Percentiles rank a stretch among this genome's conserved stretches.
These are phyloP conservation scores for Alauda arvensis DNA, from an alignment of 2,797 vertebrate species.

Conservation along the genomic window DNA sequence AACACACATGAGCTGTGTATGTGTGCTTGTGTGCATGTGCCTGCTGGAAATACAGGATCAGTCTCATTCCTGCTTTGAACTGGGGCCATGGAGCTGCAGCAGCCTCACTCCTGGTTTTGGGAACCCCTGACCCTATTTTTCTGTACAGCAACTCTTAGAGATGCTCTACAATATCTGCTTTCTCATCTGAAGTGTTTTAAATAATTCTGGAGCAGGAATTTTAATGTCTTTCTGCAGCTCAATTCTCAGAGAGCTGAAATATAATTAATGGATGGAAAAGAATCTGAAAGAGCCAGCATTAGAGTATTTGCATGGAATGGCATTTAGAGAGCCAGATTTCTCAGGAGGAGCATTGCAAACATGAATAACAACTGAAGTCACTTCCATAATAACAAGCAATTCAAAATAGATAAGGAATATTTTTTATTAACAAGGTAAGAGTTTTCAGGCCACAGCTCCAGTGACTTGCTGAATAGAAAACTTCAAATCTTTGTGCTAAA, in stretches of 20 bases:
- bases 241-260: constrained; percentile 7
- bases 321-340: constrained; percentile 26
- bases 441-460: neutral
- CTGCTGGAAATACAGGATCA: neutral
- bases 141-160: neutral
- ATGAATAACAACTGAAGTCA: neutral
- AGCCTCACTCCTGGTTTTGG: neutral
- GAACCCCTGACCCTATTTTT: neutral
- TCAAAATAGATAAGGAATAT: neutral
- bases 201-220: constrained; percentile 4
- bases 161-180: neutral
- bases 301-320: constrained; percentile 26
- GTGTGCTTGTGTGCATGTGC: rapidly evolving
- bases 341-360: neutral
- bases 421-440: neutral
- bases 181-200: constrained; percentile 13
- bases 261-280: constrained; percentile 40
- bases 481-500: neutral
- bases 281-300: constrained; percentile 5
- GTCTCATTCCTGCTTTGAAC: rapidly evolving
- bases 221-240: constrained; percentile 15
- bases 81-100: neutral
- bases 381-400: neutral
- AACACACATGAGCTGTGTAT: rapidly evolving
- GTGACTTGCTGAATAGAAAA: neutral